These are phyloP conservation scores for Drosophila subpulchrella DNA, from an alignment of 1,140 invertebrate genomes.

Conservation along the genomic window DNA sequence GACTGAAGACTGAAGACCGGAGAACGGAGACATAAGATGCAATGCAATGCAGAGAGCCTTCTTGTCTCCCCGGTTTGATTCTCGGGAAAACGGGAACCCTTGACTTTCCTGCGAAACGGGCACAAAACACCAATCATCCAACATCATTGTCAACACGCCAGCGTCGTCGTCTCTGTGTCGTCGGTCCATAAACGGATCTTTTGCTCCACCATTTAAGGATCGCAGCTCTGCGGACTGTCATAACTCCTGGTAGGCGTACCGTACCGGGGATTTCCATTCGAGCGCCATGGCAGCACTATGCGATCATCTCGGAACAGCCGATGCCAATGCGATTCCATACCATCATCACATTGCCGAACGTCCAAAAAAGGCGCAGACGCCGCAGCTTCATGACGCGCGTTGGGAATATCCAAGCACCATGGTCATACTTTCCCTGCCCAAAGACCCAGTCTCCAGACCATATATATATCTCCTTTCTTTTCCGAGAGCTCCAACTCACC, in stretches of 20 bases:
- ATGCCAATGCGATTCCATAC: constrained; percentile 25
- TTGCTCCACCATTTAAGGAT: constrained; percentile 64
- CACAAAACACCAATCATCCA: constrained; percentile 76
- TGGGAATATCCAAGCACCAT: constrained; percentile 67
- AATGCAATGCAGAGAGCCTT: constrained; percentile 26
- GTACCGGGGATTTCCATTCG: constrained; percentile 43
- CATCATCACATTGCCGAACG: constrained; percentile 42
- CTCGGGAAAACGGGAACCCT: constrained; percentile 52
- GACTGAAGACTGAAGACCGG: constrained; percentile 12
- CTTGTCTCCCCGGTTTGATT: constrained; percentile 35
- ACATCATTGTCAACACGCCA: constrained; percentile 76
- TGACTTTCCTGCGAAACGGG: constrained; percentile 69
- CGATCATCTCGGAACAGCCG: constrained; percentile 29
- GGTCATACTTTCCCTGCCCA: constrained; percentile 71
- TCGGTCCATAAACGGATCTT: constrained; percentile 76
- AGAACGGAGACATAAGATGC: constrained; percentile 5
- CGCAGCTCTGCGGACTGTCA: constrained; percentile 64
- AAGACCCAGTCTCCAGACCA: constrained; percentile 5
- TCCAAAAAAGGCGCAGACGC: constrained; percentile 76
- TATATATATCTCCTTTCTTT: constrained; percentile 17
- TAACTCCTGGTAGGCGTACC: constrained; percentile 68
- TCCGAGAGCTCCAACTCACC: constrained; percentile 2
- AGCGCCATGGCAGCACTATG: constrained; percentile 67
- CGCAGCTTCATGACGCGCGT: constrained; percentile 78
- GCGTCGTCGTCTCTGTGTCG: constrained; percentile 58